A percentile compares a stretch with the other conserved stretches of the same genome.
These are phyloP conservation scores for Delphinus delphis DNA, from an alignment of 2,113 vertebrate genomes.

Conservation along the genomic window DNA sequence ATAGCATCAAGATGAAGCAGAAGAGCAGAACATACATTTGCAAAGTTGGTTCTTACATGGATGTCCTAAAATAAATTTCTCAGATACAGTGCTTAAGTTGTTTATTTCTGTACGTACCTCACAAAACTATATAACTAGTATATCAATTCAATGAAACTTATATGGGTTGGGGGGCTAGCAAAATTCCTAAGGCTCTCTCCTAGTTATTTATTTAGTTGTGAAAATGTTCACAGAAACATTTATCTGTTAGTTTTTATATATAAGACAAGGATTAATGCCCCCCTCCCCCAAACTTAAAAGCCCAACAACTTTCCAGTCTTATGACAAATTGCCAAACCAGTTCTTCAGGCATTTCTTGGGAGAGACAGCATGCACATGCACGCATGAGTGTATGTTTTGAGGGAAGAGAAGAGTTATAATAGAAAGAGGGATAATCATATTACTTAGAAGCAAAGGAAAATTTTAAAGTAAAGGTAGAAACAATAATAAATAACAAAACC, in stretches of 20 bases:
- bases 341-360: slow-evolving; percentile 31
- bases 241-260: background rate
- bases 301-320: slow-evolving; percentile 8
- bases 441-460: background rate
- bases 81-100: slow-evolving; percentile 37
- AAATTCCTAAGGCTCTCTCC: slow-evolving; percentile 27
- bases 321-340: background rate
- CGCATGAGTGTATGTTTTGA: background rate
- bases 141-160: background rate
- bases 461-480: slow-evolving; percentile 28
- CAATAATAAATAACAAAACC: background rate
- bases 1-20: slow-evolving; percentile 34
- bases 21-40: background rate
- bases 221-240: slow-evolving; percentile 40
- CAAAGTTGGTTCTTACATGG: slow-evolving; percentile 1
- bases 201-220: slow-evolving; percentile 35
- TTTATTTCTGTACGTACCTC: slow-evolving; percentile 24
- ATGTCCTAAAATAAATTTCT: slow-evolving; percentile 57
- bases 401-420: background rate
- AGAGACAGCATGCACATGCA: background rate
- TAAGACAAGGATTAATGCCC: background rate
- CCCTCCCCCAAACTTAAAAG: no score
- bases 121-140: slow-evolving; percentile 10
- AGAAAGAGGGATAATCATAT: background rate
- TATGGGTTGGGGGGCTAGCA: background rate